Evolutionary conservation across 1,140 invertebrate species (phyloP).

Genomic region (Neuroterus valhalla): DNA sequence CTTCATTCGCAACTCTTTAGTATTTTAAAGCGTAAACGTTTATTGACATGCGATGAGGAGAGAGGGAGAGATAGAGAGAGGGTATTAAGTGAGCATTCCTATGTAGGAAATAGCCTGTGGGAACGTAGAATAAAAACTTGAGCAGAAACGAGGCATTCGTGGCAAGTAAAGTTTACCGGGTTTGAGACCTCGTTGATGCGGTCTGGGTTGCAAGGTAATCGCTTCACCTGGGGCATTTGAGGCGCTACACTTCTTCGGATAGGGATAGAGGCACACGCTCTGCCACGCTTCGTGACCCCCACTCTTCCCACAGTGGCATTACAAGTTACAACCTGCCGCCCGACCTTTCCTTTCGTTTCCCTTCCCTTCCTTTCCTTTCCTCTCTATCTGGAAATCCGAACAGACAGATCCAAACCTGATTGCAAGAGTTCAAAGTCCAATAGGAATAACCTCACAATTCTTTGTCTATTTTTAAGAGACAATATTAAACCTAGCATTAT

Average conservation of each 20-base stretch:
- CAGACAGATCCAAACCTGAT: neutral
- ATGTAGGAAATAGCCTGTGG: constrained; percentile 45
- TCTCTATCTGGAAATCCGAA: constrained; percentile 1
- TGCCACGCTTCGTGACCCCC: constrained; percentile 67
- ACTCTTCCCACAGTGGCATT: constrained; percentile 40
- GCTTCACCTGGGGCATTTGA: constrained; percentile 63
- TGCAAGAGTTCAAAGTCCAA: neutral
- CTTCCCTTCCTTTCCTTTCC: neutral
- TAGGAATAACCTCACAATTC: neutral
- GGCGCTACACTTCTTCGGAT: constrained; percentile 60
- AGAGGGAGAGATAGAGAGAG: neutral
- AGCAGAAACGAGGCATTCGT: constrained; percentile 49
- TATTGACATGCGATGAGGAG: constrained; percentile 7
- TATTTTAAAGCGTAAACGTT: neutral
- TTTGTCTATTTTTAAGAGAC: neutral
- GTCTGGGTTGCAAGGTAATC: constrained; percentile 68
- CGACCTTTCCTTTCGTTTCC: constrained; percentile 5
- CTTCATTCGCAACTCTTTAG: neutral
- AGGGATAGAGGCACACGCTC: constrained; percentile 67
- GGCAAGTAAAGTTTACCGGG: constrained; percentile 54
- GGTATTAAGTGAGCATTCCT: constrained; percentile 39
- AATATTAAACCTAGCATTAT: too few species aligned
- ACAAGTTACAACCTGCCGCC: constrained; percentile 10
- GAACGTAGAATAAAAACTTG: constrained; percentile 45
- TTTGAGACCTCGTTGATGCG: constrained; percentile 62